Base-by-base conservation (phyloP, 2,797 vertebrate genomes). In the Manis javanica region DNA sequence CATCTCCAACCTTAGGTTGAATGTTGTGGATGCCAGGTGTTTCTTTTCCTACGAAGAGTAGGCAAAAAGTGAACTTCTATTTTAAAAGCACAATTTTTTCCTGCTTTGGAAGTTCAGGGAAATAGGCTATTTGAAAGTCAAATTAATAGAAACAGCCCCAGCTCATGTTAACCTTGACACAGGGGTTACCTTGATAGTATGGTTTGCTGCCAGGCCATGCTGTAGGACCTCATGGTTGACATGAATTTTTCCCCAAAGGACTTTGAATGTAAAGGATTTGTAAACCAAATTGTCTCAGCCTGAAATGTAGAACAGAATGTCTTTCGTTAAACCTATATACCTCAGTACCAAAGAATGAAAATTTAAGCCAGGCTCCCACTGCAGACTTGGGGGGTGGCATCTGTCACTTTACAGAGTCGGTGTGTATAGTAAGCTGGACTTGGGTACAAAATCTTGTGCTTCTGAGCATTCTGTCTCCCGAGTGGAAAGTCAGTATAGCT, bases 51-150 rank as follows among this genome's bases (percentile, higher is more conserved):
- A 7, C 95, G 90, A 96, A 59, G 95, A 97, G 94, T 86, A 97
- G 89, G 75, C 95, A 94, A 91, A 97, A 89, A 97, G 92, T 95
- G 95, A 95, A 0, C 0, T 96, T 93, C 95, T 96, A 81, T 82
- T 97, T 96, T 98, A 95, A 94, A 97, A 98, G 98, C 98, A 98
- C 98, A 98, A 98, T 98, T 97, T 97, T 97, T 97, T 95, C 98
- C 97, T 98, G 98, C 97, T 98, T 98, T 98, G 98, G 98, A 98
- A 97, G 98, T 98, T 98, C 98, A 98, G 98, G 98, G 98, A 98
- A 94, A 63, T 94, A 63, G n/a, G 90, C 69, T 42, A 37, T 95
- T 95, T 82, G 66, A 53, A 18, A 63, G 61, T 92, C 82, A 57
- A 1, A 79, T 53, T 19, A 42, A 46, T 53, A 55, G 61, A 49